Evolutionary conservation across 2,797 vertebrate species (phyloP).

Genomic region (Moxostoma hubbsi): DNA sequence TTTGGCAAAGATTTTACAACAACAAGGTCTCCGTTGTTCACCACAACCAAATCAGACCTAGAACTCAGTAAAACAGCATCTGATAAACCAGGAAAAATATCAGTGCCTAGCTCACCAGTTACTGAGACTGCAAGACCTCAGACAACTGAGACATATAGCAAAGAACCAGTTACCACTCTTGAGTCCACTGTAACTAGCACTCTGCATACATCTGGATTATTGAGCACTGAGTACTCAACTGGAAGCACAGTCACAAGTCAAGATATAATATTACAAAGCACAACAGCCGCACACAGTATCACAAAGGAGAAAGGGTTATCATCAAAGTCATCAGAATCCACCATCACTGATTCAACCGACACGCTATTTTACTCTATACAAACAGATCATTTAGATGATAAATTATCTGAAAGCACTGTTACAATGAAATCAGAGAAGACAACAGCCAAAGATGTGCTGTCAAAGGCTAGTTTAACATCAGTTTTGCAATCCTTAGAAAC

Average conservation of each 20-base stretch:
- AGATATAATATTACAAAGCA: background rate
- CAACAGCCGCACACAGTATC: background rate
- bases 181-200: background rate
- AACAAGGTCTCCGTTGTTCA: background rate
- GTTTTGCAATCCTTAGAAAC: background rate
- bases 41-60: background rate
- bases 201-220: no score
- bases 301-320: background rate
- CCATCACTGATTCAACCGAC: slow-evolving; percentile 22
- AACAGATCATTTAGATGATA: no score
- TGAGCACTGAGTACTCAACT: background rate
- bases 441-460: background rate
- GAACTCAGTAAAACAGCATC: background rate
- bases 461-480: background rate
- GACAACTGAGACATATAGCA: background rate
- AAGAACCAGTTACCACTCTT: background rate
- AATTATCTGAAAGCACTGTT: background rate
- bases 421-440: background rate
- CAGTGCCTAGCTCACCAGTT: background rate
- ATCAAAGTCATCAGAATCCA: slow-evolving; percentile 5
- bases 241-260: background rate
- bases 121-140: background rate
- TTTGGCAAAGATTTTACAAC: background rate
- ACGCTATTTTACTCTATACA: no score
- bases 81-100: background rate